Base-by-base conservation (phyloP, 1,140 invertebrate genomes). In the Scaptomyza hsui region DNA sequence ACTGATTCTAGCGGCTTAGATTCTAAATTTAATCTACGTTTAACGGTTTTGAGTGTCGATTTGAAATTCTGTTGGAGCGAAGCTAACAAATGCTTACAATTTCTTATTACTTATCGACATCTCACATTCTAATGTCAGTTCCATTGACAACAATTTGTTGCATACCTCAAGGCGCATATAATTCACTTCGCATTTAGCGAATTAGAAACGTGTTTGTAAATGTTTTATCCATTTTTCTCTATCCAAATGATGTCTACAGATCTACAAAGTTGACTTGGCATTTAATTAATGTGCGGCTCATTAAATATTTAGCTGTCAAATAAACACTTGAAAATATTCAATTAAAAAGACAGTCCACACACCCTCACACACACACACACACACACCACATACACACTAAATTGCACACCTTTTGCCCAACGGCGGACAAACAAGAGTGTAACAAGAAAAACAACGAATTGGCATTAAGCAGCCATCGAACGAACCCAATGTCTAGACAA, bases 261-360 rank as follows among this genome's bases (percentile, higher is more conserved):
- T 13, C n/a, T 9, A n/a, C 0, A 3, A 41, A 21, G 9, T 24
- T 3, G 49, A 37, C 26, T 9, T 4, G 32, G 16, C 64, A 51
- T 59, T 88, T 75, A 78, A 86, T 82, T 88, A 75, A 75, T 76
- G 59, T 64, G 62, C 49, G 49, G 64, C 69, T 89, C 72, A 88
- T 83, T 83, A 88, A 83, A 76, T 79, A 88, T 89, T 88, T 83
- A 79, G 57, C 83, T 72, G 69, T 83, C 79, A 63, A 86, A 74
- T 79, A 83, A 88, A 77, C 72, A 88, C 83, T 89, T 60, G 62
- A 89, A 83, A 82, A 79, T 83, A 85, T 88, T 89, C 85, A 89
- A 88, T 88, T 88, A 88, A 88, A 89, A 89, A 77, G 75, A 70
- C 55, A 75, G 6, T 70, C 24, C 52, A 24, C 42, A 60, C 72